Conservation (phyloP, 2,888 invertebrate species). For the Stenichneumon culpator region DNA sequence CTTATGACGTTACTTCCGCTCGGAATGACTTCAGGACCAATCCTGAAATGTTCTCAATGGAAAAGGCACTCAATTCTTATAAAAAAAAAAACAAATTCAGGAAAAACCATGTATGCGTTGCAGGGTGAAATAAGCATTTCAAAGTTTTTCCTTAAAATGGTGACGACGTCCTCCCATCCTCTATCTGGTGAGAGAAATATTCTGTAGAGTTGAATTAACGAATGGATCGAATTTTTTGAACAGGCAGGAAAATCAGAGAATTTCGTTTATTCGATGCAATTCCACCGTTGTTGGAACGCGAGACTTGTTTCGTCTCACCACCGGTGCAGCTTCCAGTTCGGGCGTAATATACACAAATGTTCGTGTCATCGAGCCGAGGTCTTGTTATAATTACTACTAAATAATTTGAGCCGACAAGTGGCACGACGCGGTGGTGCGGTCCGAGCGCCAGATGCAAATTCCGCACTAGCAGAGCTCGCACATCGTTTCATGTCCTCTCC, state of each 20-base stretch:
- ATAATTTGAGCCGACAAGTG: slow-evolving; percentile 78
- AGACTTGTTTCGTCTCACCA: background rate
- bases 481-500: slow-evolving; percentile 52
- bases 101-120: too few relatives aligned
- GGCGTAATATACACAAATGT: slow-evolving; percentile 38
- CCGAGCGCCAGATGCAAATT: slow-evolving; percentile 79
- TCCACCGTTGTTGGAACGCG: background rate
- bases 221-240: background rate
- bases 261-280: background rate
- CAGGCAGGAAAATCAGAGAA: background rate
- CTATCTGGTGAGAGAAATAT: background rate
- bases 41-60: too few relatives aligned
- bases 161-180: background rate
- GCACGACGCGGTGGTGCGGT: slow-evolving; percentile 51
- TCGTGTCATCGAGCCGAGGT: slow-evolving; percentile 44
- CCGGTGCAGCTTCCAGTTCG: background rate
- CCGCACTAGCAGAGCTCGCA: slow-evolving; percentile 72
- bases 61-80: too few relatives aligned
- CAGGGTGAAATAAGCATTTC: too few relatives aligned
- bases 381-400: slow-evolving; percentile 82
- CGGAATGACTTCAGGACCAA: too few relatives aligned
- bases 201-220: background rate
- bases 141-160: background rate
- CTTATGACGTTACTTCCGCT: too few relatives aligned
- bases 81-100: too few relatives aligned